Evolutionary conservation across 1,140 invertebrate species (phyloP).

Genomic region (Aphis gossypii): DNA sequence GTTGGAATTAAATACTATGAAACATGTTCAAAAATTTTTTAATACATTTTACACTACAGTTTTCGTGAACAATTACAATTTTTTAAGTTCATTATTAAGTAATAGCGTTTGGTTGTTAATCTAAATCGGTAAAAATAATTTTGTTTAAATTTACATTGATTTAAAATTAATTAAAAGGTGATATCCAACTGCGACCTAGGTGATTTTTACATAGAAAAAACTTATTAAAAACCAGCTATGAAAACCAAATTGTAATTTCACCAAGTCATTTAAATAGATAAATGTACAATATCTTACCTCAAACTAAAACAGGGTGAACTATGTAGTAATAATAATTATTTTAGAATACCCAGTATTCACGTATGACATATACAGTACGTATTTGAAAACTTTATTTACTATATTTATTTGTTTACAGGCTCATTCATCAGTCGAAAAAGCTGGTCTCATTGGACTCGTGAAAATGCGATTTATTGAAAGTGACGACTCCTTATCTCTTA

Average conservation of each 20-base stretch:
- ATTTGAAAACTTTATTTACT: neutral
- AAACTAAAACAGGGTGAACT: neutral
- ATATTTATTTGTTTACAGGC: constrained; percentile 68
- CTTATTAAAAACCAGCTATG: neutral
- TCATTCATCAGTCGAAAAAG: constrained; percentile 96
- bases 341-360: neutral
- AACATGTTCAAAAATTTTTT: neutral
- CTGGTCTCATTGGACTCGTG: constrained; percentile 88
- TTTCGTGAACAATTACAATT: neutral
- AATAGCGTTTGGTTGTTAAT: neutral
- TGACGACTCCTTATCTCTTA: constrained; percentile 81
- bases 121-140: neutral
- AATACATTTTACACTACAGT: neutral
- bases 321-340: neutral
- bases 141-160: neutral
- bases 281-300: neutral
- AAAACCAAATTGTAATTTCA: neutral
- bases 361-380: neutral
- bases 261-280: neutral
- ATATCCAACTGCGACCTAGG: neutral
- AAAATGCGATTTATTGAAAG: constrained; percentile 91
- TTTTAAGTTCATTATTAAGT: neutral
- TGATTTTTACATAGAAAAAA: neutral
- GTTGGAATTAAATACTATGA: neutral
- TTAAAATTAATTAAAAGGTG: neutral